These are phyloP conservation scores for Baryphthengus martii DNA, from an alignment of 2,113 vertebrate species.

Conservation along the genomic window DNA sequence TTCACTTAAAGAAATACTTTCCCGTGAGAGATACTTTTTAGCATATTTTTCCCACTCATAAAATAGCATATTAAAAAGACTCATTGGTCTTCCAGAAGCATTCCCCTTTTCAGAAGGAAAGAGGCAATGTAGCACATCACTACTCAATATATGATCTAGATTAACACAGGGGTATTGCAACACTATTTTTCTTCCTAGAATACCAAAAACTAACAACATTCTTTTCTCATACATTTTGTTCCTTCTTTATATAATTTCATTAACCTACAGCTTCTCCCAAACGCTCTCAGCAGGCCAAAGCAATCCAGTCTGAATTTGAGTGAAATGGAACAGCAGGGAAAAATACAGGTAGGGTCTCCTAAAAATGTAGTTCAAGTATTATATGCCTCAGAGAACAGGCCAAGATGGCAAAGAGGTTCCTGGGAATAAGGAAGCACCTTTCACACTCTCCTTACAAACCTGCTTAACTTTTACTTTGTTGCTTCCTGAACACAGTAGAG, in stretches of 20 bases:
- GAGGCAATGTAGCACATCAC: not conserved
- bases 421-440: not conserved
- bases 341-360: not conserved
- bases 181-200: not conserved
- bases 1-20: not conserved
- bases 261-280: not conserved
- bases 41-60: not conserved
- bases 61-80: not conserved
- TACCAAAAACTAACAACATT: not conserved
- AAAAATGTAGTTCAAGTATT: not conserved
- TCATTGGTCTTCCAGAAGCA: not conserved
- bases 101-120: not conserved
- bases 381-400: not conserved
- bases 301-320: not conserved
- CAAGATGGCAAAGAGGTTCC: not conserved
- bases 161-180: not conserved
- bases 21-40: not conserved
- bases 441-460: not conserved
- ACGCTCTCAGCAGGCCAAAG: not conserved
- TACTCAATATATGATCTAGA: not conserved
- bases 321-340: not conserved
- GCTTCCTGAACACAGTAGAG: not conserved
- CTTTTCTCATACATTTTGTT: not conserved
- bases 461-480: not conserved
- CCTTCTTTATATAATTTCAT: not conserved